Evolutionary conservation across 2,113 vertebrate genomes (phyloP).

Genomic region (Chaetura pelagica): DNA sequence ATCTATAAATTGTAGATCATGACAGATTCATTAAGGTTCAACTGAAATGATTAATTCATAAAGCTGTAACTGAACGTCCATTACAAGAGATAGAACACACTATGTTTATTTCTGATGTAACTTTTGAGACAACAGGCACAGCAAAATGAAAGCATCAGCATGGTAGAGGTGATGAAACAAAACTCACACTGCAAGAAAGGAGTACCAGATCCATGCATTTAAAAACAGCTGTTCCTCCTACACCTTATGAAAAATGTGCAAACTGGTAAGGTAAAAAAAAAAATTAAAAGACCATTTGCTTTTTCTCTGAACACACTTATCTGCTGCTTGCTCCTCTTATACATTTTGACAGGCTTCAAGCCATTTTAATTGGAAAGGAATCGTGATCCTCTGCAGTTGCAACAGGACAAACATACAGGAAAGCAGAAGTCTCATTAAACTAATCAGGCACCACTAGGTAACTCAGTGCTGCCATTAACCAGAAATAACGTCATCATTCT

Average conservation of each 20-base stretch:
- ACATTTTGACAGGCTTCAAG: background rate
- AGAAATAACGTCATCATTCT: background rate
- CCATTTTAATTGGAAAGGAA: background rate
- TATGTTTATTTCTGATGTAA: background rate
- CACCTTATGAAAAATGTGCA: background rate
- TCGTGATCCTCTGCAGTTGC: background rate
- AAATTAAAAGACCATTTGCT: background rate
- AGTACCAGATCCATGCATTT: background rate
- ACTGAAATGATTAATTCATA: background rate
- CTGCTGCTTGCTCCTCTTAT: background rate
- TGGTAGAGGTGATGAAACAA: background rate
- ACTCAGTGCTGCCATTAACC: background rate
- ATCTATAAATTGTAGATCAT: background rate
- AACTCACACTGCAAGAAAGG: background rate
- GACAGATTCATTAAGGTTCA: background rate
- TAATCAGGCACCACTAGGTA: background rate
- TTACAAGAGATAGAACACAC: background rate
- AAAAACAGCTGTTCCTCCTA: background rate
- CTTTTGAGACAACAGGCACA: background rate
- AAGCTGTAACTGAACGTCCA: background rate
- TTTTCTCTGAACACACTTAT: background rate
- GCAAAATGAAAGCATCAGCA: background rate
- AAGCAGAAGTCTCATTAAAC: background rate
- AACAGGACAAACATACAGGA: background rate
- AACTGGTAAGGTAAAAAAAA: no score